Percentiles rank a stretch among this genome's conserved stretches.
These are phyloP conservation scores for Iselma pallidipennis DNA, from an alignment of 2,888 invertebrate species.

Conservation along the genomic window DNA sequence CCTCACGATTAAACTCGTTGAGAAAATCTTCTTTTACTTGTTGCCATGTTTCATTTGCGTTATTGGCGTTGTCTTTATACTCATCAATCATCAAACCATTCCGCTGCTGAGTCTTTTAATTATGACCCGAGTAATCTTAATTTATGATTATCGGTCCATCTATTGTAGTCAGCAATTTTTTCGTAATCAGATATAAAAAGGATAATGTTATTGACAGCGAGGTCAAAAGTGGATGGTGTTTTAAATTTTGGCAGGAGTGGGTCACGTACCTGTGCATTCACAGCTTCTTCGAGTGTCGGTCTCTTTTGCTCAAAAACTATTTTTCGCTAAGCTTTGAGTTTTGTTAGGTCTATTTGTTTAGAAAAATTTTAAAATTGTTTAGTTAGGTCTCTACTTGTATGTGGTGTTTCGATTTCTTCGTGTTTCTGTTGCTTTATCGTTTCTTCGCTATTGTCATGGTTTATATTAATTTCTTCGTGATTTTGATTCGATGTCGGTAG, in stretches of 20 bases:
- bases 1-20: not conserved
- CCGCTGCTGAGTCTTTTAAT: not conserved
- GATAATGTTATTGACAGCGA: not conserved
- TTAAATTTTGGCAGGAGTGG: not conserved
- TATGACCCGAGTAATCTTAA: not conserved
- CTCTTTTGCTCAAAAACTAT: no score
- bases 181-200: not conserved
- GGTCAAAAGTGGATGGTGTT: not conserved
- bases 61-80: not conserved
- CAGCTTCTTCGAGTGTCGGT: no score
- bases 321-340: no score
- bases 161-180: not conserved
- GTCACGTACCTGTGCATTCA: no score
- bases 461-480: no score
- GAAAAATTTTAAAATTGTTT: no score
- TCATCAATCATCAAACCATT: not conserved
- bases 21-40: not conserved
- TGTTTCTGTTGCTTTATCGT: no score
- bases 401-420: no score
- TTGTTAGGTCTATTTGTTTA: no score
- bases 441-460: no score
- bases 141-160: not conserved
- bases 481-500: no score
- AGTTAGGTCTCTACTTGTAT: no score
- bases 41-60: not conserved